Conservation (phyloP, 2,797 vertebrate genomes). For the Oreortyx pictus region DNA sequence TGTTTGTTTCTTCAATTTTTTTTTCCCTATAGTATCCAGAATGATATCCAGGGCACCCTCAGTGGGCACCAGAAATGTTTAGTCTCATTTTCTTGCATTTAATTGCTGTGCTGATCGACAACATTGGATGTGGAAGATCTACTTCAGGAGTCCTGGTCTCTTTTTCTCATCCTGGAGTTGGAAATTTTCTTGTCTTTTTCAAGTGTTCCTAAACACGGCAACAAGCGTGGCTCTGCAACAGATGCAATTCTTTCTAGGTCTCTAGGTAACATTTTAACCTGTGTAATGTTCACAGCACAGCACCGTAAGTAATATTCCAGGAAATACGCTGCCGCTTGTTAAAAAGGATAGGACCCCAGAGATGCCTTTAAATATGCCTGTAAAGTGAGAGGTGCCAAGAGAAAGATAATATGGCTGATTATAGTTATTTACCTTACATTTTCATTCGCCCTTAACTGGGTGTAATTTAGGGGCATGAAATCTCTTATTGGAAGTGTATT, state of each 20-base stretch:
- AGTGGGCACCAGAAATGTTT: background rate
- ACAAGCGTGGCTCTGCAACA: slow-evolving; percentile 69
- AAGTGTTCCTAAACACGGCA: slow-evolving; percentile 69
- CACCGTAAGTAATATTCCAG: slow-evolving; percentile 83
- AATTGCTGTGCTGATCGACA: slow-evolving; percentile 50
- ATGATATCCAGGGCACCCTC: background rate
- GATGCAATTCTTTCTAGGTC: slow-evolving; percentile 77
- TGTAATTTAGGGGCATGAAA: slow-evolving; percentile 89
- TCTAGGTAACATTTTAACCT: slow-evolving; percentile 86
- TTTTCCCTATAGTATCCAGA: background rate
- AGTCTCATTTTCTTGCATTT: slow-evolving; percentile 21
- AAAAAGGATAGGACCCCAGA: slow-evolving; percentile 85
- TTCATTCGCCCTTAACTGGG: slow-evolving; percentile 87
- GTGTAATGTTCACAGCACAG: slow-evolving; percentile 79
- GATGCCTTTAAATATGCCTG: slow-evolving; percentile 86
- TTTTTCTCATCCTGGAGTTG: slow-evolving; percentile 51
- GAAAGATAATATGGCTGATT: slow-evolving; percentile 87
- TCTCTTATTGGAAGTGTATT: slow-evolving; percentile 87
- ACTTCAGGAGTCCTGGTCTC: slow-evolving; percentile 58
- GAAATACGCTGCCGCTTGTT: slow-evolving; percentile 82
- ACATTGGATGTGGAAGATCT: slow-evolving; percentile 33
- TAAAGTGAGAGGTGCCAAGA: slow-evolving; percentile 86
- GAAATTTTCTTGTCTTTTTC: slow-evolving; percentile 71
- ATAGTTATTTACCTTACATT: slow-evolving; percentile 90
- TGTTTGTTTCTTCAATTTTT: background rate